Evolutionary conservation across 1,140 invertebrate species (phyloP), one percentile per base, ranked within the genome.

Genomic region (Zaprionus kolodkinae): DNA sequence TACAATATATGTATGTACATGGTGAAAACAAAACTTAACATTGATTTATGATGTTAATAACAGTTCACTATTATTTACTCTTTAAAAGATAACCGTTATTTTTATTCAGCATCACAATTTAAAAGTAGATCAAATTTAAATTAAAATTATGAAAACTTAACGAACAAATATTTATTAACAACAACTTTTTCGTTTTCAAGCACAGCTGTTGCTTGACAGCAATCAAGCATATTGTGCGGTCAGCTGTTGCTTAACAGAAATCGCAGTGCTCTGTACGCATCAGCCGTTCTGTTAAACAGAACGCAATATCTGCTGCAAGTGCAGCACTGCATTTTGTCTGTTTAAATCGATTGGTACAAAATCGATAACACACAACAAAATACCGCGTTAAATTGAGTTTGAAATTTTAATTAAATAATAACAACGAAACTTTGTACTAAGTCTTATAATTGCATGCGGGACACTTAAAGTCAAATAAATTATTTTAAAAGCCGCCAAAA

Each of bases 11-110:
- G 27, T 6, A 30, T 30, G 27, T 30, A 30, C 27, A 30, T 30
- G 27, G 27, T 6, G 6, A 50, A 21, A 50, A 50, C 45, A 50
- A 25, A 11, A 50, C 7, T 33, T 64, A 40, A 65, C 63, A 65
- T 55, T 10, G n/a, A 1, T 3, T 25, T 9, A 13, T 5, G 6
- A 40, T 65, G 63, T 65, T 40, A 55, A 12, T 56, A 43, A 65
- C 50, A 64, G 17, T 50, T 10, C 3, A 1, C 15, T 45, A 7
- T 15, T 45, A 45, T 15, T 13, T 15, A 43, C 40, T n/a, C 40
- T 1, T 43, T 43, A 30, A 43, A 43, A 43, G 7, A n/a, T 15
- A 15, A 3, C 6, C n/a, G 40, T 17, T 45, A 45, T 15, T 45
- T 45, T 15, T n/a, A 9, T 6, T n/a, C 6, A 9, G 7, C 2